These are phyloP conservation scores for Kryphioiulus occultus DNA, from an alignment of 2,888 invertebrate species.

Conservation along the genomic window DNA sequence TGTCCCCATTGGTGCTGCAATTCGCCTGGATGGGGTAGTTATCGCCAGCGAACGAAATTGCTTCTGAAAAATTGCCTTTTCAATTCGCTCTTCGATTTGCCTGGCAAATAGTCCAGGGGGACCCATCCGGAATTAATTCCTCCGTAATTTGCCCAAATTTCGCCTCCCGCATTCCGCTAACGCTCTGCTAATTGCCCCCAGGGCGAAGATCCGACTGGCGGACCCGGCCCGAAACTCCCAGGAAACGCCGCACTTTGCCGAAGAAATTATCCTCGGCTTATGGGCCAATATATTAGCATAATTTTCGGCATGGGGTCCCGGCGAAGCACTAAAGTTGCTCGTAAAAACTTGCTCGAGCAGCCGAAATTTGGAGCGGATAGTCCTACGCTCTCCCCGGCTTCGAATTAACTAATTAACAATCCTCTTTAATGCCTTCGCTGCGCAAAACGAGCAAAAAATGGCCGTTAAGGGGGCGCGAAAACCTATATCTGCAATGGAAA, in stretches of 20 bases:
- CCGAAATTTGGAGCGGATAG: not conserved
- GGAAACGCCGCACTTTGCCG: not conserved
- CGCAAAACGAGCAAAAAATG: not conserved
- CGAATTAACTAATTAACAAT: constrained; percentile 45
- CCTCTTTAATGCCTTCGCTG: not conserved
- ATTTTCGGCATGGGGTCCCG: constrained; percentile 29
- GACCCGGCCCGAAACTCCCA: not conserved
- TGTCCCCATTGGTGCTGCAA: not conserved
- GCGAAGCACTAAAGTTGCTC: not conserved
- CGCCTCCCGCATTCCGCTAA: constrained; percentile 39
- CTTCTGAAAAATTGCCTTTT: constrained; percentile 38
- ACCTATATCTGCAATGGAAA: not conserved
- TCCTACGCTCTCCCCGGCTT: constrained; percentile 13
- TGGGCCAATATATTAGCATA: constrained; percentile 4
- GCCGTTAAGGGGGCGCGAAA: not conserved
- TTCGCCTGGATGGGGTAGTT: not conserved
- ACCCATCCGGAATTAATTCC: constrained; percentile 49
- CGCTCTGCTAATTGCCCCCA: constrained; percentile 47
- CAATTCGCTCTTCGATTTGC: constrained; percentile 17
- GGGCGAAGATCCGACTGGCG: not conserved
- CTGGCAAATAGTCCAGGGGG: constrained; percentile 44
- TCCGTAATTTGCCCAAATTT: constrained; percentile 49
- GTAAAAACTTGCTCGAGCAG: not conserved
- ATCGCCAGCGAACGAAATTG: not conserved
- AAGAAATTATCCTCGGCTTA: constrained; percentile 41